Conservation (phyloP, 2,797 vertebrate species). For the Cercopithecus mitis region DNA sequence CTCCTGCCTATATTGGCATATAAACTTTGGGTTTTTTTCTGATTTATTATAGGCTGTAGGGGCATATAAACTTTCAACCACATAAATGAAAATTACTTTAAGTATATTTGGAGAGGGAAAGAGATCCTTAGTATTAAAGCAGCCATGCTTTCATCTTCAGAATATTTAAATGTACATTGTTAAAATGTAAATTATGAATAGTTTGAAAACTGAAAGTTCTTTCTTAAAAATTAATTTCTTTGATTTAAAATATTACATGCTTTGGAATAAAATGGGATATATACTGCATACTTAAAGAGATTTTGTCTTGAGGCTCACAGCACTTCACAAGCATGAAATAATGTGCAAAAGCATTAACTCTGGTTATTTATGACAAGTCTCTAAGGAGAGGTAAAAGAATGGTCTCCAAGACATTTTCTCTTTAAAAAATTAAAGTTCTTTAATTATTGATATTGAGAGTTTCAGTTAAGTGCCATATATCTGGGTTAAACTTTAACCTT, state of each 20-base stretch:
- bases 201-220: conserved; percentile 32
- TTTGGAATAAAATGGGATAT: conserved; percentile 8
- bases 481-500: not conserved
- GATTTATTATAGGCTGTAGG: not conserved
- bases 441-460: not conserved
- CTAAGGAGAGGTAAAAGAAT: not conserved
- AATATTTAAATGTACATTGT: conserved; percentile 26
- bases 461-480: not conserved
- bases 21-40: not conserved
- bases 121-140: conserved; percentile 27
- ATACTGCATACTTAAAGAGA: not conserved
- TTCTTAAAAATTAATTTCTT: conserved; percentile 29
- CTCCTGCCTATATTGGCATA: not conserved
- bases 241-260: conserved; percentile 16
- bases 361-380: not conserved
- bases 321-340: conserved; percentile 8
- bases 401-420: not conserved
- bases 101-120: conserved; percentile 6
- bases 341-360: conserved; percentile 6
- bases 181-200: conserved; percentile 37
- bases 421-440: conserved; percentile 16
- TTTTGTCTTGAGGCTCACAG: conserved; percentile 8
- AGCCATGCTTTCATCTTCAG: not conserved
- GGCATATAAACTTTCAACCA: conserved; percentile 38
- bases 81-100: conserved; percentile 39